Conservation (phyloP, 2,113 vertebrate species). For the Phalacrocorax brasilianus region DNA sequence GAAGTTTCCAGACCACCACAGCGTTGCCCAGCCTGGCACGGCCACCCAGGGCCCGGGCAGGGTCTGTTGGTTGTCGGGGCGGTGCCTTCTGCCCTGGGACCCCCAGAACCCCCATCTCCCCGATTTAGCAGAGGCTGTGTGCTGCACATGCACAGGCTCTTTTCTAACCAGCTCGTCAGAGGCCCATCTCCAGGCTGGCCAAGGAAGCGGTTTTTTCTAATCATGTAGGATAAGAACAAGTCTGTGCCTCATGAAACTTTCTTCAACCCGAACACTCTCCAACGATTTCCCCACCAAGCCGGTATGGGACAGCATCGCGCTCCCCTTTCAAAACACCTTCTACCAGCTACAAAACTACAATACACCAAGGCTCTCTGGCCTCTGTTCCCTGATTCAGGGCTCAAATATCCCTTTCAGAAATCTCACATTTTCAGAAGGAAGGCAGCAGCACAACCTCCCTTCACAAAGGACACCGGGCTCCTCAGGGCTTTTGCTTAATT, state of each 20-base stretch:
- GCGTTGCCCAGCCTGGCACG: neutral
- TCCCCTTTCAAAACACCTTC: neutral
- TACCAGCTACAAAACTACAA: neutral
- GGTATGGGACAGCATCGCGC: fast-evolving
- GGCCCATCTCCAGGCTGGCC: neutral
- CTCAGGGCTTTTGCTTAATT: slow-evolving; percentile 4
- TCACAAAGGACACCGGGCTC: neutral
- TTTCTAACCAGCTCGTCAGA: neutral
- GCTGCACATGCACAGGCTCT: neutral
- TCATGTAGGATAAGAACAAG: neutral
- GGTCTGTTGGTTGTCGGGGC: neutral
- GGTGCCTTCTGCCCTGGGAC: neutral
- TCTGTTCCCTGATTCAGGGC: neutral
- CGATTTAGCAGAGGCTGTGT: neutral
- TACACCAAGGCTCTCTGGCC: neutral
- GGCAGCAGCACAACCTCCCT: neutral
- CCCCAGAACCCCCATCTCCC: neutral
- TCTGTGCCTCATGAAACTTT: fast-evolving
- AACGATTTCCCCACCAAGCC: neutral
- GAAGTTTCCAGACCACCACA: neutral
- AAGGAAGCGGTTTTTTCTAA: neutral
- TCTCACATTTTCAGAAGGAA: neutral
- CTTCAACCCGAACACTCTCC: neutral
- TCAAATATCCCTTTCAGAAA: neutral
- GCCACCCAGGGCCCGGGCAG: neutral